phyloP scores from a whole-genome alignment of 2,113 vertebrate genomes.

The Ciconia boyciana region DNA sequence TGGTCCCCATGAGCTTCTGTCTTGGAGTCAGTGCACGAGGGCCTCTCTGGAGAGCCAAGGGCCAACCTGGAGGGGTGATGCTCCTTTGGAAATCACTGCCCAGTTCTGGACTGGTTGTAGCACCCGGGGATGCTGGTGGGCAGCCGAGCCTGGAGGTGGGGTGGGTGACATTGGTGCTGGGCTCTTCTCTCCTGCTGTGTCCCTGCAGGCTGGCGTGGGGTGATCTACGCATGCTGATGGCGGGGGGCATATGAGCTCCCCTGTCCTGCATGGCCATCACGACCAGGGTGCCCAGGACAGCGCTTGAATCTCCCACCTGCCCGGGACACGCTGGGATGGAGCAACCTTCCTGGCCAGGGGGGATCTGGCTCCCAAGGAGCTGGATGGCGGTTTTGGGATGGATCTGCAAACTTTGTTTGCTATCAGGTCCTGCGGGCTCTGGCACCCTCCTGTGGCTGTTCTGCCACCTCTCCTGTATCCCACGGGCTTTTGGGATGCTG shows the following conservation, averaged over 20 bases:
- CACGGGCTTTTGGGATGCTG: background rate
- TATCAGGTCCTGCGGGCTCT: background rate
- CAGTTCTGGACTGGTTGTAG: background rate
- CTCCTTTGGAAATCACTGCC: background rate
- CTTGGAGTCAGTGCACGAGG: background rate
- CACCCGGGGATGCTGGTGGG: background rate
- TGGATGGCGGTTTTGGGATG: background rate
- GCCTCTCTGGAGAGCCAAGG: background rate
- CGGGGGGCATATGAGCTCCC: background rate
- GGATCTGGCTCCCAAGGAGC: background rate
- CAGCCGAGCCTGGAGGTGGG: background rate
- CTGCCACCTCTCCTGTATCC: background rate
- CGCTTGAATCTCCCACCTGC: background rate
- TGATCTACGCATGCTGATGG: background rate
- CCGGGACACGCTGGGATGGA: background rate
- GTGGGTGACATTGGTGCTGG: background rate
- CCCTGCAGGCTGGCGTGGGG: background rate
- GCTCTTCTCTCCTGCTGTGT: background rate
- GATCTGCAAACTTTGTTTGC: background rate
- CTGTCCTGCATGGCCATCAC: fast-evolving
- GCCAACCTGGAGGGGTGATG: background rate
- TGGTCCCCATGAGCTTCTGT: background rate
- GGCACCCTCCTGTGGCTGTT: slow-evolving; percentile 61
- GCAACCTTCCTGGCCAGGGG: background rate
- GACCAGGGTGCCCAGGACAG: background rate